Evolutionary conservation across 2,113 vertebrate species (phyloP).

Genomic region (Ploceus nigricollis): DNA sequence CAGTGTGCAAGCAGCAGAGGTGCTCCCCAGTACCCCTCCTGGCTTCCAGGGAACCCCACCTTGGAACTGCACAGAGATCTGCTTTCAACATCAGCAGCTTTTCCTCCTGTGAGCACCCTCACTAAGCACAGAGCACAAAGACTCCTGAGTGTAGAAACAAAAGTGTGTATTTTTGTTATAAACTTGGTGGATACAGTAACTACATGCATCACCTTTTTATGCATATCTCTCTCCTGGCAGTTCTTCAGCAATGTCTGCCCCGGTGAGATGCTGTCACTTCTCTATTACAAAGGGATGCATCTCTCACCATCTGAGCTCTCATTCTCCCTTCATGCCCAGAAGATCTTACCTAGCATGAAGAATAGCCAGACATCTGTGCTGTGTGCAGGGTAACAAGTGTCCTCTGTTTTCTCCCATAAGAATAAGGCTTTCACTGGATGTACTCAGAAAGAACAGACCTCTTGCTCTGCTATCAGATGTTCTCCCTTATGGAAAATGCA

Average conservation of each 20-base stretch:
- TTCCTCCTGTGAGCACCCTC: not conserved
- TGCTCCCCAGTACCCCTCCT: fast-evolving
- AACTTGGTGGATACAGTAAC: not conserved
- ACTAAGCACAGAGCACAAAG: not conserved
- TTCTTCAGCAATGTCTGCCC: not conserved
- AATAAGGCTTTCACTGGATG: not conserved
- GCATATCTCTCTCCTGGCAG: not conserved
- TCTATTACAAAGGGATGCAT: not conserved
- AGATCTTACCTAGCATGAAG: not conserved
- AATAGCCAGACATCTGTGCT: slow-evolving; percentile 38
- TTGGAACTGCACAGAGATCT: not conserved
- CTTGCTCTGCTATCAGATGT: slow-evolving; percentile 26
- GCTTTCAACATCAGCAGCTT: not conserved
- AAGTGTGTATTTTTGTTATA: not conserved
- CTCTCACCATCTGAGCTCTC: not conserved
- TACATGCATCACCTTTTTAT: not conserved
- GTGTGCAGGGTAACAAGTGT: not conserved
- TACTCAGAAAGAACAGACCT: not conserved
- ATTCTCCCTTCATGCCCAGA: not conserved
- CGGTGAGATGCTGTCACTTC: not conserved
- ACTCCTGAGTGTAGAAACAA: not conserved
- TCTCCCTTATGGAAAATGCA: slow-evolving; percentile 13
- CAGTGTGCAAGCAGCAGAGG: not conserved
- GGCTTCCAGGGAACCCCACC: not conserved
- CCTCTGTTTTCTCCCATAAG: slow-evolving; percentile 1